Percentiles rank a stretch among this genome's conserved stretches.
phyloP scores from a whole-genome alignment of 2,888 invertebrate species.

The Schizotus pectinicornis region DNA sequence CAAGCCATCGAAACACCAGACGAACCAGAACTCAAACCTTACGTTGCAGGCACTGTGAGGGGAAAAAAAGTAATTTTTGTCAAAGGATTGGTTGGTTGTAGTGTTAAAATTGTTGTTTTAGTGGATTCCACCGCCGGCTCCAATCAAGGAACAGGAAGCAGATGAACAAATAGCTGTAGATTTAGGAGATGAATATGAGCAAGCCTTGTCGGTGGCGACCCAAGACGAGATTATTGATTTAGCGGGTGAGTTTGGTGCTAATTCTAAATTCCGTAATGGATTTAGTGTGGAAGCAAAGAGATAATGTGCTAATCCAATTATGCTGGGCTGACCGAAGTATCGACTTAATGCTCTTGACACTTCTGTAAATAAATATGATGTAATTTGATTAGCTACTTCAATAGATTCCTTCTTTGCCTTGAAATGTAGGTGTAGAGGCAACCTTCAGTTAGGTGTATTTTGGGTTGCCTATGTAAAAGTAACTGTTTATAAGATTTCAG shows the following conservation, averaged over 20 bases:
- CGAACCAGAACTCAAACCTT: constrained; percentile 94
- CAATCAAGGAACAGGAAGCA: constrained; percentile 75
- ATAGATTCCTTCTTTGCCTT: too few relatives aligned
- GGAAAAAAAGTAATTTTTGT: constrained; percentile 79
- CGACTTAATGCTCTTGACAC: background rate
- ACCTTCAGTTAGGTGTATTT: too few relatives aligned
- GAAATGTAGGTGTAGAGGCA: too few relatives aligned
- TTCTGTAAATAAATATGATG: constrained; percentile 10
- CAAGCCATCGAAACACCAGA: constrained; percentile 98
- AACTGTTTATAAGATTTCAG: too few relatives aligned
- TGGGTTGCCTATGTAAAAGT: too few relatives aligned
- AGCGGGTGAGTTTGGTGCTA: constrained; percentile 69
- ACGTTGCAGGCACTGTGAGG: constrained; percentile 85
- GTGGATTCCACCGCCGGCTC: constrained; percentile 83
- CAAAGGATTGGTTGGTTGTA: background rate
- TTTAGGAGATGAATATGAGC: constrained; percentile 92
- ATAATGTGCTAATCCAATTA: too few relatives aligned
- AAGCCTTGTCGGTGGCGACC: constrained; percentile 84
- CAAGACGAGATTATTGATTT: constrained; percentile 99
- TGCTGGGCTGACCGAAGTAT: too few relatives aligned
- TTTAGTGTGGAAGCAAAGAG: background rate
- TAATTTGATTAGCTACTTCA: background rate
- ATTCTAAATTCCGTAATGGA: too few relatives aligned
- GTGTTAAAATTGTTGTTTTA: constrained; percentile 54
- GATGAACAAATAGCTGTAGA: constrained; percentile 94